Percentiles rank a stretch among this genome's conserved stretches.
phyloP scores from a whole-genome alignment of 2,113 vertebrate species.

The Mirounga angustirostris region DNA sequence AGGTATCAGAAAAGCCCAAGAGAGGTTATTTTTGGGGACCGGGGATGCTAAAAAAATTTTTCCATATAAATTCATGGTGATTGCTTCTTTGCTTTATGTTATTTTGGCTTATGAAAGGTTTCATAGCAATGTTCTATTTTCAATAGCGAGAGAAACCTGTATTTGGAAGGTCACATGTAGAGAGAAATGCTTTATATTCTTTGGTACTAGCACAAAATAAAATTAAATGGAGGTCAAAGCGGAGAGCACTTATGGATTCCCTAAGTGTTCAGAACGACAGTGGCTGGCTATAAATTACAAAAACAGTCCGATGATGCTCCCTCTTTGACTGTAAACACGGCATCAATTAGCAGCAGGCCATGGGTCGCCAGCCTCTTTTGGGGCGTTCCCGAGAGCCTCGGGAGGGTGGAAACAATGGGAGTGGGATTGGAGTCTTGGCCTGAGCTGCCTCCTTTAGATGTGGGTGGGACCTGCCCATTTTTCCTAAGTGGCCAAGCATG shows the following conservation, averaged over 20 bases:
- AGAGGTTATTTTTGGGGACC: not conserved
- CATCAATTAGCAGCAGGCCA: accelerated
- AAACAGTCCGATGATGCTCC: accelerated
- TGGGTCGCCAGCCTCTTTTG: too few relatives aligned
- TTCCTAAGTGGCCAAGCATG: accelerated
- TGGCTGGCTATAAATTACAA: not conserved
- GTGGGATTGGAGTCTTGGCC: not conserved
- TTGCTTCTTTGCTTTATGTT: not conserved
- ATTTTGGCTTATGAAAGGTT: not conserved
- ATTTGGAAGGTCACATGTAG: not conserved
- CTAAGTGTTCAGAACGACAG: accelerated
- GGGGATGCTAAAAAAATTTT: not conserved
- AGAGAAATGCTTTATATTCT: accelerated
- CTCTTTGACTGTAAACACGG: not conserved
- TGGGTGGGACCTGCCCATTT: accelerated
- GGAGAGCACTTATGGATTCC: not conserved
- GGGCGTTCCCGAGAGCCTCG: not conserved
- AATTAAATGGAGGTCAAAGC: not conserved
- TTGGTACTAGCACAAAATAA: too few relatives aligned
- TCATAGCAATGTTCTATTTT: not conserved
- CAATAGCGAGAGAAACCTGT: not conserved
- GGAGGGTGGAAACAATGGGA: accelerated
- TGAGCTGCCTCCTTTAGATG: accelerated
- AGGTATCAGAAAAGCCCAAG: not conserved
- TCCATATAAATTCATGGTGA: not conserved